Evolutionary conservation across 1,140 invertebrate genomes (phyloP).

Genomic region (Drosophila parvula): DNA sequence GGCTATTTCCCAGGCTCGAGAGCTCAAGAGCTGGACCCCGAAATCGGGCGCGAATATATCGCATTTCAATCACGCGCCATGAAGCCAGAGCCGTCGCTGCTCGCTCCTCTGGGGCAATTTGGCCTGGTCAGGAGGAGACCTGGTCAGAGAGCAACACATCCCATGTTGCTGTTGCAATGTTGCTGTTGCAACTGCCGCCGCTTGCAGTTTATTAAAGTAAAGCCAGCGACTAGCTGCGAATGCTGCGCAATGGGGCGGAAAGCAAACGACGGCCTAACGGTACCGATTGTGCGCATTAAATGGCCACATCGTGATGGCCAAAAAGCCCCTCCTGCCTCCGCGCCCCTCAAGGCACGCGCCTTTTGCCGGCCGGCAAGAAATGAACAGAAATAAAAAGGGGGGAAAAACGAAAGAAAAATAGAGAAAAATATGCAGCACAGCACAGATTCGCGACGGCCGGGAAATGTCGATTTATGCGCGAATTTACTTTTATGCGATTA

Average conservation of each 20-base stretch:
- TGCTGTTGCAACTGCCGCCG: conserved; percentile 53
- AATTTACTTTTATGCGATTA: conserved; percentile 83
- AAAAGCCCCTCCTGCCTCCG: conserved; percentile 23
- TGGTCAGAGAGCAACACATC: conserved; percentile 39
- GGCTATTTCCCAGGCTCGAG: conserved; percentile 68
- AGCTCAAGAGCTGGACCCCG: conserved; percentile 53
- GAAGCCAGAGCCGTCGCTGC: conserved; percentile 1
- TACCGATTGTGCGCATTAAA: conserved; percentile 78
- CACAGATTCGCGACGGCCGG: conserved; percentile 25
- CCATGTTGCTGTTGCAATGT: conserved; percentile 28
- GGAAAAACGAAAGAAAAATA: background rate
- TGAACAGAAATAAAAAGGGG: background rate
- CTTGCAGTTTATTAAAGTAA: conserved; percentile 78
- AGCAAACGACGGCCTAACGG: conserved; percentile 73
- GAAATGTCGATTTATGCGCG: conserved; percentile 77
- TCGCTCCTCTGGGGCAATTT: conserved; percentile 63
- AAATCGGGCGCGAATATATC: conserved; percentile 83
- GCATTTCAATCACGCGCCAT: conserved; percentile 80
- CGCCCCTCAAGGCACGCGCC: conserved; percentile 58
- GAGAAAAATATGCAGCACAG: background rate
- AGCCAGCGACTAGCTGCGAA: background rate
- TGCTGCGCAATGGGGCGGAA: conserved; percentile 72
- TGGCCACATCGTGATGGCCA: conserved; percentile 76
- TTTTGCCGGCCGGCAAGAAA: conserved; percentile 64
- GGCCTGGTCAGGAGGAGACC: conserved; percentile 29